Conservation (phyloP, 2,113 vertebrate genomes). For the Struthio camelus region DNA sequence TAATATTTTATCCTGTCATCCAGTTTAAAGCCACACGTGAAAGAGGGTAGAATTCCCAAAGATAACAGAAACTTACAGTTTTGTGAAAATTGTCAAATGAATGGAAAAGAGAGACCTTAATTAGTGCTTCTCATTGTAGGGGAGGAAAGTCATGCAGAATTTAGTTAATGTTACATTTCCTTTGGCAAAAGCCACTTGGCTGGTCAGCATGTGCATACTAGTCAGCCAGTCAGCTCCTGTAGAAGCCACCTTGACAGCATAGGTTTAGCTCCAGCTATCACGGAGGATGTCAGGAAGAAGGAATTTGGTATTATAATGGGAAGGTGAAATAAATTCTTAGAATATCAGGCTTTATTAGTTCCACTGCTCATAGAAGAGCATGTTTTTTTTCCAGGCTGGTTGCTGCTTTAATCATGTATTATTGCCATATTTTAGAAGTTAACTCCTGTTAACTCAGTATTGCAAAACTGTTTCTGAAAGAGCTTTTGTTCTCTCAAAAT, state of each 20-base stretch:
- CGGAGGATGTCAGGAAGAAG: background rate
- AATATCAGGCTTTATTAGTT: constrained; percentile 12
- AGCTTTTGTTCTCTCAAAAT: constrained; percentile 31
- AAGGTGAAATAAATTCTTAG: constrained; percentile 11
- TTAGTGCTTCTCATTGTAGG: background rate
- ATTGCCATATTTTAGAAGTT: background rate
- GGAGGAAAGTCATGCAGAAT: background rate
- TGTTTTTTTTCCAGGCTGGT: background rate
- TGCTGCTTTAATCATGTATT: background rate
- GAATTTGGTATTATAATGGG: background rate
- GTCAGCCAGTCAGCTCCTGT: background rate
- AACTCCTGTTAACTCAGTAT: constrained; percentile 1
- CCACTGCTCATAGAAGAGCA: background rate
- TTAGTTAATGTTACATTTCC: background rate
- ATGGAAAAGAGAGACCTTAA: background rate
- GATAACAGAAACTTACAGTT: background rate
- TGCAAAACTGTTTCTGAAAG: constrained; percentile 15
- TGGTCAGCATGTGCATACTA: background rate
- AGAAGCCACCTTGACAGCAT: accelerated
- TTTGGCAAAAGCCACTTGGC: background rate
- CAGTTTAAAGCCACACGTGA: background rate
- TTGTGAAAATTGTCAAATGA: background rate
- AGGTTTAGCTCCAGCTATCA: background rate
- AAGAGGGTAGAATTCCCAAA: background rate
- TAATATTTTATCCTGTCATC: background rate